phyloP scores from a whole-genome alignment of 2,113 vertebrate species.

The Pollimyrus isidori region DNA sequence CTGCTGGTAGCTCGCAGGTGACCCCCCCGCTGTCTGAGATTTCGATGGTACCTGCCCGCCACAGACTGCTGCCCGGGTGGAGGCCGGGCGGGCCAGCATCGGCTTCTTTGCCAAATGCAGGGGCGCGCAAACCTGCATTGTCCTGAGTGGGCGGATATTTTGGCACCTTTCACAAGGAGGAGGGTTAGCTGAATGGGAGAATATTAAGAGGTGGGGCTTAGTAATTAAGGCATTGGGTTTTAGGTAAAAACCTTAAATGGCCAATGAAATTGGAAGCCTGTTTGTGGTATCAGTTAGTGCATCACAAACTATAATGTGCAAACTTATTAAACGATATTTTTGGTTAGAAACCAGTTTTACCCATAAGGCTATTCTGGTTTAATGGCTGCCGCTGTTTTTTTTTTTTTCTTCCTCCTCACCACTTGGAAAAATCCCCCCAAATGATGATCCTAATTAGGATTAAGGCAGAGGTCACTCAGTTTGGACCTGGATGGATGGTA shows the following conservation, averaged over 20 bases:
- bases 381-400: slow-evolving; percentile 22
- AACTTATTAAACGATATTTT: not conserved
- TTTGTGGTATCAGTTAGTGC: not conserved
- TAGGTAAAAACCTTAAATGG: not conserved
- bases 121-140: not conserved
- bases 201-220: not conserved
- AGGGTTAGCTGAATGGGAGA: not conserved
- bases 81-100: not conserved
- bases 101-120: not conserved
- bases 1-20: slow-evolving; percentile 42
- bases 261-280: not conserved
- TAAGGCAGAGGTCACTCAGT: slow-evolving; percentile 62
- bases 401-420: slow-evolving; percentile 31
- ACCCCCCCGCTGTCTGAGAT: slow-evolving; percentile 10
- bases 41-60: slow-evolving; percentile 48
- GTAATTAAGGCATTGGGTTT: not conserved
- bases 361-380: not conserved
- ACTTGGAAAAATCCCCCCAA: slow-evolving; percentile 50
- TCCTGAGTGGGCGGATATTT: slow-evolving; percentile 42
- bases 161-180: not conserved
- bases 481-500: slow-evolving; percentile 59
- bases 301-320: not conserved
- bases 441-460: slow-evolving; percentile 72
- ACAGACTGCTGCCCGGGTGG: not conserved
- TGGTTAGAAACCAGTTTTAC: too few species aligned